These are phyloP conservation scores for Chrysolina haemoptera DNA, from an alignment of 2,888 invertebrate genomes.

Conservation along the genomic window DNA sequence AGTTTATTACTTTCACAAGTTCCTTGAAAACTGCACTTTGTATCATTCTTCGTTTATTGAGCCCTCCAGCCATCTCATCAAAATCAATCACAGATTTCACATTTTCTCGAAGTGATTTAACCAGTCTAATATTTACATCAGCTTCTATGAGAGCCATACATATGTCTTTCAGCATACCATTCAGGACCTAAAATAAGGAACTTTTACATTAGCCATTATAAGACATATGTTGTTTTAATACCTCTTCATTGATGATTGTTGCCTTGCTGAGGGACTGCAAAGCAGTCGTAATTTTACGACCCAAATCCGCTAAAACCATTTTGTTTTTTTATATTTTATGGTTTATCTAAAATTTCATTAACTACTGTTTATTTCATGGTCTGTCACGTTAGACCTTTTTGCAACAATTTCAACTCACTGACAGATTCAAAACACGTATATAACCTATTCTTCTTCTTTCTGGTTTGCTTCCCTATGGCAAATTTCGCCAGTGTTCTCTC, in stretches of 20 bases:
- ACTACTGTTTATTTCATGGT: slow-evolving; percentile 44
- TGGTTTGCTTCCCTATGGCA: not conserved
- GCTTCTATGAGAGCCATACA: slow-evolving; percentile 97
- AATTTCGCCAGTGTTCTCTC: too few relatives aligned
- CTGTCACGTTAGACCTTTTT: slow-evolving; percentile 32
- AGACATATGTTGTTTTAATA: slow-evolving; percentile 68
- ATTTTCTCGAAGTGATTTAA: slow-evolving; percentile 97
- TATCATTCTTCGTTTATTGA: slow-evolving; percentile 98
- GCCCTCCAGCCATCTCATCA: slow-evolving; percentile 99
- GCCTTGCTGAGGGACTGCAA: slow-evolving; percentile 97
- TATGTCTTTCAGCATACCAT: slow-evolving; percentile 99
- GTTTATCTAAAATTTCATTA: slow-evolving; percentile 34
- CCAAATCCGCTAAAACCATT: slow-evolving; percentile 99
- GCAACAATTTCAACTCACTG: not conserved
- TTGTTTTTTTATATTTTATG: slow-evolving; percentile 62
- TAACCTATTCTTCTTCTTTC: not conserved
- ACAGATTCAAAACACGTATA: not conserved
- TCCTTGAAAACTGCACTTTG: slow-evolving; percentile 99
- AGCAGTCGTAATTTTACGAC: slow-evolving; percentile 98
- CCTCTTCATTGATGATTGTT: slow-evolving; percentile 98
- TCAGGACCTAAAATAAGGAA: slow-evolving; percentile 82
- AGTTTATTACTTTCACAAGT: slow-evolving; percentile 87
- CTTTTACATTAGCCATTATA: not conserved
- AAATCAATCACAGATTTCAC: slow-evolving; percentile 98
- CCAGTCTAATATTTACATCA: slow-evolving; percentile 95